Evolutionary conservation across 2,113 vertebrate genomes (phyloP), one percentile per base, ranked within the genome.

Genomic region (Eretmochelys imbricata): DNA sequence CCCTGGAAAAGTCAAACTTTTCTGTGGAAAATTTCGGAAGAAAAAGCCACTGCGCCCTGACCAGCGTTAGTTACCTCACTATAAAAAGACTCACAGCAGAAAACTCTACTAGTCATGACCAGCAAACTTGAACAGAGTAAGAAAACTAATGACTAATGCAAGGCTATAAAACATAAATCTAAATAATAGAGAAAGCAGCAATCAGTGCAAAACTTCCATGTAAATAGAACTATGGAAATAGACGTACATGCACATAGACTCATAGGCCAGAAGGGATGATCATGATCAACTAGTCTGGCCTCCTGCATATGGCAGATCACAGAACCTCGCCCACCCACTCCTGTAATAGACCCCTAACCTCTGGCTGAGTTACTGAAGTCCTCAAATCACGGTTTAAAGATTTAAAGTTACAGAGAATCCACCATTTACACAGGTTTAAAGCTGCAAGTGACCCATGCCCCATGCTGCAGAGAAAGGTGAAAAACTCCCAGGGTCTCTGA

Each of bases 61-160:
- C 12, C 89, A 83, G 17, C 29, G 11, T 1, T 14, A 81, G 69
- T 2, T 93, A 59, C 90, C 59, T 10, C 54, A 79, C 90, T 72
- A 35, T 3, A 12, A 24, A 24, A n/a, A 75, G 59, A 48, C 54
- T 79, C 84, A 83, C 87, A 78, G 91, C 88, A 91, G 84, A 96
- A 92, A 91, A 53, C 90, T 50, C 88, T 88, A 48, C 95, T 95
- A 95, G 85, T 94, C 92, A 87, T 1, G 89, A 80, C 89, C 87
- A 82, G 94, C 79, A 75, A 93, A 91, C 83, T 89, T 6, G 82
- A 85, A 85, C 90, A n/a, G 89, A 85, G 85, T 48, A 11, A 88
- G 86, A 91, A 91, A 91, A 35, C 62, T 89, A 89, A 10, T 88
- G 94, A 97, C 90, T 84, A 93, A 95, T 7, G 42, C 76, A 82